phyloP scores from a whole-genome alignment of 1,140 invertebrate species.

The Heliconius eleuchia region DNA sequence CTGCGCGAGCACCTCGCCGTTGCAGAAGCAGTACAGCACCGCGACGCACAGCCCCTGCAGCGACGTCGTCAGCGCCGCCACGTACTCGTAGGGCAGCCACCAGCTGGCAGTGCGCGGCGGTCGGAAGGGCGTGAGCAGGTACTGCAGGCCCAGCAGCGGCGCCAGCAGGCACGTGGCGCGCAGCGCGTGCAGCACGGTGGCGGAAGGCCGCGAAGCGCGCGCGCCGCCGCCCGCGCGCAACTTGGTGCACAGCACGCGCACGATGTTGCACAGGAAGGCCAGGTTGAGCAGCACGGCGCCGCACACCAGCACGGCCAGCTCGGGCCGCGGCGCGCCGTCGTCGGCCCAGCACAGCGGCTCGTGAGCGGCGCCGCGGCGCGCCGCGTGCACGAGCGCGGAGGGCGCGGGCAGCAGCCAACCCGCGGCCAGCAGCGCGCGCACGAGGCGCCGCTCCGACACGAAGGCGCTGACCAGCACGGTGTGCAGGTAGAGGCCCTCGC shows the following conservation, averaged over 20 bases:
- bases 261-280: slow-evolving; percentile 95
- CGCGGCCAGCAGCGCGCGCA: slow-evolving; percentile 90
- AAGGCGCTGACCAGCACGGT: slow-evolving; percentile 95
- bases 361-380: slow-evolving; percentile 72
- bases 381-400: slow-evolving; percentile 86
- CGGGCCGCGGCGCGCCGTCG: slow-evolving; percentile 86
- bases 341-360: slow-evolving; percentile 88
- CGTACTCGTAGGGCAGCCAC: slow-evolving; percentile 90
- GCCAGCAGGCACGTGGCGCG: slow-evolving; percentile 94
- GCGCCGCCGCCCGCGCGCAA: slow-evolving; percentile 84
- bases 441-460: slow-evolving; percentile 91
- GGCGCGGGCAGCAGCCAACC: slow-evolving; percentile 93
- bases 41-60: slow-evolving; percentile 97
- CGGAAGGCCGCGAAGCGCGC: slow-evolving; percentile 83
- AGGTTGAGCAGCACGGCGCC: slow-evolving; percentile 92
- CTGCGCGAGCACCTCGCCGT: slow-evolving; percentile 95
- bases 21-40: slow-evolving; percentile 96
- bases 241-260: slow-evolving; percentile 95
- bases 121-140: slow-evolving; percentile 93
- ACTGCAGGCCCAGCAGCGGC: slow-evolving; percentile 91
- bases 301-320: slow-evolving; percentile 90
- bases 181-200: slow-evolving; percentile 89
- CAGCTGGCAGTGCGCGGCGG: slow-evolving; percentile 86
- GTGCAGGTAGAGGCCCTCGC: slow-evolving; percentile 96
- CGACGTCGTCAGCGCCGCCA: slow-evolving; percentile 92